phyloP scores from a whole-genome alignment of 2,797 vertebrate species.

The Pogonophryne albipinna region DNA sequence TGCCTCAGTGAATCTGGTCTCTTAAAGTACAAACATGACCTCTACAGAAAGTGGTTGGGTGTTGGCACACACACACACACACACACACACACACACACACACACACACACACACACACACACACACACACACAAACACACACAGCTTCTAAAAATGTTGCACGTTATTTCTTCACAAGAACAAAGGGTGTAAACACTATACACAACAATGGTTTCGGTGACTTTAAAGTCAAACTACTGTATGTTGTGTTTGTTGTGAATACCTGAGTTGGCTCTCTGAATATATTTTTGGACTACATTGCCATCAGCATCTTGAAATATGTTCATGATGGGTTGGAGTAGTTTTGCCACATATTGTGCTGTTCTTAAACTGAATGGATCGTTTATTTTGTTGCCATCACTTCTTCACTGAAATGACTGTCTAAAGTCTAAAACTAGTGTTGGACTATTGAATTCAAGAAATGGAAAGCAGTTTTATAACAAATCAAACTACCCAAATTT shows the following conservation, averaged over 20 bases:
- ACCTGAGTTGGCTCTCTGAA: too few species aligned
- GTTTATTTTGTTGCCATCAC: not conserved
- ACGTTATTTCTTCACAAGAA: too few species aligned
- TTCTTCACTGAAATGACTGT: not conserved
- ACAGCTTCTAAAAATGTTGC: too few species aligned
- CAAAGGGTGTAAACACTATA: not conserved
- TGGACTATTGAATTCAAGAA: conserved; percentile 19
- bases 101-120: not conserved
- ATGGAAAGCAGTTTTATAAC: conserved; percentile 30
- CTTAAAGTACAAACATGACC: conserved; percentile 5
- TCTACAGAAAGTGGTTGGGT: conserved; percentile 5
- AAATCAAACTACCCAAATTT: conserved; percentile 45
- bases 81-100: not conserved
- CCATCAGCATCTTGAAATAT: not conserved
- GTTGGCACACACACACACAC: not conserved
- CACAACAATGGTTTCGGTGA: not conserved
- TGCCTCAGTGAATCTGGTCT: conserved; percentile 34
- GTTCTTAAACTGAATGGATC: not conserved
- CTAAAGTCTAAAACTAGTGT: conserved; percentile 20
- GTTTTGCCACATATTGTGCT: not conserved
- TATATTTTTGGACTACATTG: too few species aligned
- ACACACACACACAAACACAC: not conserved
- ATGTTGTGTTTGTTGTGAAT: not conserved
- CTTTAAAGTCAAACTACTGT: not conserved
- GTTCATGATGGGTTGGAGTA: not conserved